Conservation (phyloP, 64 coral and sea anemone genomes). For the Stylophora pistillata region DNA sequence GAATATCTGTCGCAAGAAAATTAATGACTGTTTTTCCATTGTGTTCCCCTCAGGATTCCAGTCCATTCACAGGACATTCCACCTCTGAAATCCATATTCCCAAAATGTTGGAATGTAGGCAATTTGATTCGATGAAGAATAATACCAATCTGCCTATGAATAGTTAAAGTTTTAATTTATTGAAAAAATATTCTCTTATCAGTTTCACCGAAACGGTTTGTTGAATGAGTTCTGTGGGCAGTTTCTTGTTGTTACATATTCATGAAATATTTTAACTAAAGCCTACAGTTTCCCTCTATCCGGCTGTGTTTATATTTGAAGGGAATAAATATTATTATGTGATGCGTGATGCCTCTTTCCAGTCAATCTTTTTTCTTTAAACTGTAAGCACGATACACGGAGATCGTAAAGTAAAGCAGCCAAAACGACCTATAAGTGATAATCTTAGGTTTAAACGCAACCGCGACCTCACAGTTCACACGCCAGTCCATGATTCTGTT, state of each 20-base stretch:
- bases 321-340: no score
- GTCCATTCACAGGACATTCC: neutral
- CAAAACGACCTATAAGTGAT: neutral
- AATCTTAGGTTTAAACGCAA: neutral
- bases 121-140: neutral
- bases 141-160: neutral
- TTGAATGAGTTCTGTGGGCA: neutral
- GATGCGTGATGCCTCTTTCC: no score
- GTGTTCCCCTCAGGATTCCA: neutral
- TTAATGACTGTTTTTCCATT: constrained; percentile 33
- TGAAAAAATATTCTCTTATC: neutral
- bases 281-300: neutral
- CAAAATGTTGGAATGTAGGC: neutral
- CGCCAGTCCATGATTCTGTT: neutral
- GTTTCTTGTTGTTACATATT: neutral
- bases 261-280: neutral
- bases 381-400: no score
- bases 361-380: no score
- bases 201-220: neutral
- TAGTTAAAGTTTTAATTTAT: neutral
- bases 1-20: constrained; percentile 25
- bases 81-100: neutral
- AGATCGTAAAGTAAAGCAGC: no score
- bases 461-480: neutral
- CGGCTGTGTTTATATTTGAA: no score